Conservation (phyloP, 2,888 invertebrate species). For the Hirtodrosophila duncani region DNA sequence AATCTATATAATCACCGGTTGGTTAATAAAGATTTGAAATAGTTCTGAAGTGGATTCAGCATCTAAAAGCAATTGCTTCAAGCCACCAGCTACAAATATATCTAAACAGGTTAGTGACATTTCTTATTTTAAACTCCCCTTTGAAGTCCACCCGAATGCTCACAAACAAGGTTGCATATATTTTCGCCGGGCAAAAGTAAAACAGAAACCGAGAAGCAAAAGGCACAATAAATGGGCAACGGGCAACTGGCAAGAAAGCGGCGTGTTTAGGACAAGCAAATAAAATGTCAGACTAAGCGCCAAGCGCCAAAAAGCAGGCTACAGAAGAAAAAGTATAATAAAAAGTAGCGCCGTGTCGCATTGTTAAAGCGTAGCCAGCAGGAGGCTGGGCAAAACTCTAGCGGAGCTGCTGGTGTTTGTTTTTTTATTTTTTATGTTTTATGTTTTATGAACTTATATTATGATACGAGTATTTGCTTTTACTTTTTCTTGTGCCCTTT, state of each 20-base stretch:
- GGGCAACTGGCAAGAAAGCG: constrained; percentile 44
- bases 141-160: too few species aligned
- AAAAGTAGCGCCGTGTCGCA: constrained; percentile 65
- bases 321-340: constrained; percentile 43
- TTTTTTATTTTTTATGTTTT: too few species aligned
- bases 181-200: constrained; percentile 24
- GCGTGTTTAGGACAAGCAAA: constrained; percentile 43
- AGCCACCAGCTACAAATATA: background rate
- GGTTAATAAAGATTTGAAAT: too few species aligned
- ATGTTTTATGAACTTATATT: constrained; percentile 66
- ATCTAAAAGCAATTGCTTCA: constrained; percentile 4
- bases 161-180: too few species aligned
- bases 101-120: constrained; percentile 34
- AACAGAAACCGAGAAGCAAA: background rate
- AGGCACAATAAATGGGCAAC: constrained; percentile 15
- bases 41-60: too few species aligned
- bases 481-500: constrained; percentile 4
- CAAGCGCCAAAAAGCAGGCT: constrained; percentile 68
- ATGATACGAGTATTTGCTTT: constrained; percentile 56
- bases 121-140: background rate
- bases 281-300: too few species aligned
- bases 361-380: constrained; percentile 45
- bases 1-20: too few species aligned
- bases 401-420: too few species aligned
- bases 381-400: too few species aligned